These are phyloP conservation scores for Hoplias malabaricus DNA, from an alignment of 2,113 vertebrate genomes.

Conservation along the genomic window DNA sequence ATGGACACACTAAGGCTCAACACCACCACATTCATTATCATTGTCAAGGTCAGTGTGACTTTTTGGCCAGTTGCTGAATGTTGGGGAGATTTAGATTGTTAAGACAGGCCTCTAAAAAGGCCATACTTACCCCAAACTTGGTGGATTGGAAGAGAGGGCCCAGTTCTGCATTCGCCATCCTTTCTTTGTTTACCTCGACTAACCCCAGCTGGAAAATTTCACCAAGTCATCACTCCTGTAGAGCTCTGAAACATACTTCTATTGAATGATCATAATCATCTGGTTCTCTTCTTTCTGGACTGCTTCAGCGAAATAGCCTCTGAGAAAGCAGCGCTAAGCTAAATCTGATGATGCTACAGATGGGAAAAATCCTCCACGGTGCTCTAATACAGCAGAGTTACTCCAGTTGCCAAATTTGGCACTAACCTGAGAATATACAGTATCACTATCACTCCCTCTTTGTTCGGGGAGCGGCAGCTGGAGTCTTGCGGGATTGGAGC, in stretches of 20 bases:
- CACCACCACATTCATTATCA: too few species aligned
- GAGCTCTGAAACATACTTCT: neutral
- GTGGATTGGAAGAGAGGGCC: slow-evolving; percentile 10
- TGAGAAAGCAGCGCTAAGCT: neutral
- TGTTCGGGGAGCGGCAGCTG: neutral
- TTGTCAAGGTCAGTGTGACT: too few species aligned
- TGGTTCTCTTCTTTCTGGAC: neutral
- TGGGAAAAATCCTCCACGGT: neutral
- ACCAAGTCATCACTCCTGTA: slow-evolving; percentile 11
- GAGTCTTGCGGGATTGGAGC: neutral
- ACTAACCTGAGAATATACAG: neutral
- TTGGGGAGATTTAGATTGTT: slow-evolving; percentile 47
- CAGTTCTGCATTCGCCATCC: neutral
- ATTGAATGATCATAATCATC: neutral
- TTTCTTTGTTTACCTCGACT: slow-evolving; percentile 1
- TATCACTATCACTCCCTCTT: neutral
- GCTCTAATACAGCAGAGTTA: neutral
- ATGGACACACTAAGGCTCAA: too few species aligned
- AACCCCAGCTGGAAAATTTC: slow-evolving; percentile 13
- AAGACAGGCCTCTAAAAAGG: slow-evolving; percentile 38
- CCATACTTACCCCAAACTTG: slow-evolving; percentile 40
- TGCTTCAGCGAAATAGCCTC: neutral
- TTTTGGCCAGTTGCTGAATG: too few species aligned
- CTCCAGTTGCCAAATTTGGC: neutral
- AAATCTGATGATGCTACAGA: neutral